Percentiles rank a stretch among this genome's conserved stretches.
phyloP scores from a whole-genome alignment of 2,113 vertebrate species.

The Sander lucioperca region DNA sequence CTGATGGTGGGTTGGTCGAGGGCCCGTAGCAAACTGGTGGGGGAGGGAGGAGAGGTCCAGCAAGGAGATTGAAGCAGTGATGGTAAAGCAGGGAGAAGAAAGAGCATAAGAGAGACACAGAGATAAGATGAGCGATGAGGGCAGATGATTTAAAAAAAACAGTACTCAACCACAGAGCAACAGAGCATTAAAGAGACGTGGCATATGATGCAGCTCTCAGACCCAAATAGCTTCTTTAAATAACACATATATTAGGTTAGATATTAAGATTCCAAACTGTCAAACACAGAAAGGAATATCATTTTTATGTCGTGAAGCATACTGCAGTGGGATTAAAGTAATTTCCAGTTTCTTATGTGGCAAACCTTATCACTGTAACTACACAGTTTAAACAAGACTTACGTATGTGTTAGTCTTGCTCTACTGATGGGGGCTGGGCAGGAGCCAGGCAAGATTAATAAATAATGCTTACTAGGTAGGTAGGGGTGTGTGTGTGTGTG shows the following conservation, averaged over 20 bases:
- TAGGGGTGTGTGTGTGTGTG: background rate
- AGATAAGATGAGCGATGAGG: conserved; percentile 77
- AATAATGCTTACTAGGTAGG: conserved; percentile 12
- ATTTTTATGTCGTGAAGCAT: background rate
- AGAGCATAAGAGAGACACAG: conserved; percentile 73
- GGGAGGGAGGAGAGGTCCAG: conserved; percentile 88
- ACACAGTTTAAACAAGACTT: background rate
- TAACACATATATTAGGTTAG: too few species aligned
- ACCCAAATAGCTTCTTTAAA: too few species aligned
- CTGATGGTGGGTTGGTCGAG: conserved; percentile 98
- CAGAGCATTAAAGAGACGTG: conserved; percentile 41
- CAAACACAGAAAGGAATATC: background rate
- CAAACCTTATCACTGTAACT: background rate
- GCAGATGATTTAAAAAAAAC: conserved; percentile 67
- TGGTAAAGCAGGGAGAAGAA: conserved; percentile 84
- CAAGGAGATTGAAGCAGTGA: conserved; percentile 93
- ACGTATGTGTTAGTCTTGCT: background rate
- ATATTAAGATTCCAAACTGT: background rate
- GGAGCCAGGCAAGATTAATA: conserved; percentile 29
- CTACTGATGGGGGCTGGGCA: conserved; percentile 25
- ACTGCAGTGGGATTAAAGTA: background rate
- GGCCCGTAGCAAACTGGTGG: conserved; percentile 97
- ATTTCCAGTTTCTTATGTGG: background rate
- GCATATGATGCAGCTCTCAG: conserved; percentile 21
- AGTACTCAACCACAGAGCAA: conserved; percentile 52